Conservation (phyloP, 2,797 vertebrate genomes). For the Halcyon badia region DNA sequence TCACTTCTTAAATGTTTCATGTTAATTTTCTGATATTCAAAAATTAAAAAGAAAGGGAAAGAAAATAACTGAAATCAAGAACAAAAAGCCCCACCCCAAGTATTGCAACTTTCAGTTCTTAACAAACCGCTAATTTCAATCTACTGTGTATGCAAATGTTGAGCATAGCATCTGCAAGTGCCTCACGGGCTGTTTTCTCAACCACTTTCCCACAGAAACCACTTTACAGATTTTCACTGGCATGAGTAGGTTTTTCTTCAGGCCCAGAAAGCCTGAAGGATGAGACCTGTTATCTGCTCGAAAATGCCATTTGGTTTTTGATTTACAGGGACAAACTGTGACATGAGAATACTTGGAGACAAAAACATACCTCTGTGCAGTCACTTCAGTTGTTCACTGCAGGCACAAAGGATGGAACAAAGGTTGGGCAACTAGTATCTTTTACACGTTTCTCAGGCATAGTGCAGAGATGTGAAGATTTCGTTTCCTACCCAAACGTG, state of each 20-base stretch:
- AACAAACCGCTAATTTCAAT: neutral
- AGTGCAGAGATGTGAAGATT: neutral
- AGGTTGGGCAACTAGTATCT: neutral
- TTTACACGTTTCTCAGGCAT: neutral
- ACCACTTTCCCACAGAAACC: neutral
- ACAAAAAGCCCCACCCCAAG: neutral
- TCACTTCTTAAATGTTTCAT: neutral
- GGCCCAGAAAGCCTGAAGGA: constrained; percentile 33
- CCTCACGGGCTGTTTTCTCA: constrained; percentile 9
- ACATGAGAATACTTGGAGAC: neutral
- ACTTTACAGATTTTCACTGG: constrained; percentile 1
- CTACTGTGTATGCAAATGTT: neutral
- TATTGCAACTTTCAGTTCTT: neutral
- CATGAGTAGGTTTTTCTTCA: neutral
- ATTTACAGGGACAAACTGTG: constrained; percentile 16
- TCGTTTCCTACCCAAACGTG: constrained; percentile 7
- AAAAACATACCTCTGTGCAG: neutral
- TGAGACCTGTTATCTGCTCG: constrained; percentile 14
- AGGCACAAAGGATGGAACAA: neutral
- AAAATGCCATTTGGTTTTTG: neutral
- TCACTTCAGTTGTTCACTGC: neutral
- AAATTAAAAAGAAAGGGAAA: neutral
- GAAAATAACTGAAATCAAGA: neutral
- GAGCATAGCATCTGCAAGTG: neutral
- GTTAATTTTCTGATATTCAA: neutral